Evolutionary conservation across 2,797 vertebrate species (phyloP).

Genomic region (Crypturellus tataupa): DNA sequence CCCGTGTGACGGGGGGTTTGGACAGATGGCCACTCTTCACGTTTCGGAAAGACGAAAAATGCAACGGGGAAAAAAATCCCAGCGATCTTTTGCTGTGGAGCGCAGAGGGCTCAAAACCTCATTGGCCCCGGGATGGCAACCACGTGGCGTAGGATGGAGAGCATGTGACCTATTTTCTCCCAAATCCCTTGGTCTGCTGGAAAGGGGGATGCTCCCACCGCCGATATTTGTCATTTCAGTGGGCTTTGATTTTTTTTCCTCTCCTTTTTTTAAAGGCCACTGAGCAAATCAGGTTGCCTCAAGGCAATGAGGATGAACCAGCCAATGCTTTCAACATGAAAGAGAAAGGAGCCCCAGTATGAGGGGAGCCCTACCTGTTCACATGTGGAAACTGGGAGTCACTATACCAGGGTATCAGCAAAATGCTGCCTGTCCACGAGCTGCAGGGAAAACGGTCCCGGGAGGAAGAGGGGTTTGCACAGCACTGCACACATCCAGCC

Average conservation of each 20-base stretch:
- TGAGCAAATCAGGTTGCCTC: constrained; percentile 77
- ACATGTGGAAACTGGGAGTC: neutral
- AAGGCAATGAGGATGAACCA: constrained; percentile 23
- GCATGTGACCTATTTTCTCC: constrained; percentile 86
- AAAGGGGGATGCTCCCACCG: constrained; percentile 72
- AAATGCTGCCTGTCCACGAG: accelerated
- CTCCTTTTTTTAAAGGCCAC: constrained; percentile 56
- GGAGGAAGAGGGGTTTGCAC: neutral
- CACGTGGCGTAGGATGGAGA: constrained; percentile 84
- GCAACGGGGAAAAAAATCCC: constrained; percentile 81
- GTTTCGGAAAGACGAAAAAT: constrained; percentile 85
- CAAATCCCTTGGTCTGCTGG: constrained; percentile 79
- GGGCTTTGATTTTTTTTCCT: constrained; percentile 49
- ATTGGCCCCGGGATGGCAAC: constrained; percentile 85
- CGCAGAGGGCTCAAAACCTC: constrained; percentile 75
- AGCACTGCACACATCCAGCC: neutral
- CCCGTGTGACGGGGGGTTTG: constrained; percentile 67
- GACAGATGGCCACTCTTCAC: constrained; percentile 82
- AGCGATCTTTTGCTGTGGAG: constrained; percentile 74
- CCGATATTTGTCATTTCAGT: constrained; percentile 73
- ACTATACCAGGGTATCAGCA: neutral
- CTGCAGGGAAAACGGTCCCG: accelerated
- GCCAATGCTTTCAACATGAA: constrained; percentile 11
- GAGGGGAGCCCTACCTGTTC: accelerated
- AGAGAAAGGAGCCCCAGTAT: neutral